Evolutionary conservation across 1,140 invertebrate genomes (phyloP), one percentile per base, ranked within the genome.

Genomic region (Trissolcus basalis): DNA sequence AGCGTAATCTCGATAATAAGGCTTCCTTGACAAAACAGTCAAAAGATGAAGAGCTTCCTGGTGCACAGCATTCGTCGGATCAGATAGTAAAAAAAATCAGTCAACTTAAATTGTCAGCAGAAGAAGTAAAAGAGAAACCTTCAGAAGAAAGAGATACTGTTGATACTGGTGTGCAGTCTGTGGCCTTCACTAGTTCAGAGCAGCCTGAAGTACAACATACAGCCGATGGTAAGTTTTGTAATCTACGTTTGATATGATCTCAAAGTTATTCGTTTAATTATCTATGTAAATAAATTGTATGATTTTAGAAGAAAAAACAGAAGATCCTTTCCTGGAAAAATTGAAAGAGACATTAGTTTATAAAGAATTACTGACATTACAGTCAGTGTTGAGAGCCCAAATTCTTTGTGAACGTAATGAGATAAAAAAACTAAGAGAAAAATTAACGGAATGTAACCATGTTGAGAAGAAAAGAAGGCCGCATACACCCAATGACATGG

Each of bases 361-460:
- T 53, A 90, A 92, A 3, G 92, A 93, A 82, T 88, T 93, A 64
- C 80, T 92, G n/a, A 91, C 90, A 49, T 88, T 93, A 77, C 92
- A 93, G 72, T 90, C 90, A 0, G 86, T 91, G 16, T 81, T 93
- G 4, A 92, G 91, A 81, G 89, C 90, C 0, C 91, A 92, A 78
- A 92, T 93, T 35, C 88, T 89, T 64, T 90, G 91, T 0, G 92
- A 93, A 82, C 90, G 90, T 70, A 90, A 91, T 60, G 92, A 93
- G 86, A 91, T 93, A 8, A 91, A 92, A 68, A 91, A 90, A 80
- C 83, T 93, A 12, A 90, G 90, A 68, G 91, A 91, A 49, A 72
- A 83, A 44, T 55, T 89, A 8, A 80, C 86, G 75, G 80, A 90
- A 86, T 68, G 86, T 80, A 88, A 59, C n/a, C 69, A 69, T 63